A percentile compares a stretch with the other conserved stretches of the same genome.
Conservation (phyloP, 2,888 invertebrate genomes). For the Enoplolaimus lenunculus region DNA sequence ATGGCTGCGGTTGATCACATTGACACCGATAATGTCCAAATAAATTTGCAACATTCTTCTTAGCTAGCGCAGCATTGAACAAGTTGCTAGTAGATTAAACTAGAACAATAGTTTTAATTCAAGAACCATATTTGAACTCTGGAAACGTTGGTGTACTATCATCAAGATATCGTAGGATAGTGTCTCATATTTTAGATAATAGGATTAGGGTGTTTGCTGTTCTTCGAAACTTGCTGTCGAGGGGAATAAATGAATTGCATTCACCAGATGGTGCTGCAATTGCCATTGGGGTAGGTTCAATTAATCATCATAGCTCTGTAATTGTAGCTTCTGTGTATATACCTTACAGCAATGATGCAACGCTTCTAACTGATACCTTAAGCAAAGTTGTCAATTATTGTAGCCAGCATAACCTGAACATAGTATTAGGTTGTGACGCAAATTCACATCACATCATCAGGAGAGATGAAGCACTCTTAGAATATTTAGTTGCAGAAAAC, state of each 20-base stretch:
- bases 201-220: not conserved
- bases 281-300: too few species aligned
- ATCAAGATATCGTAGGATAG: not conserved
- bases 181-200: not conserved
- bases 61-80: not conserved
- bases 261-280: not conserved
- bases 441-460: not conserved
- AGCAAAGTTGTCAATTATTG: too few species aligned
- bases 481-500: not conserved
- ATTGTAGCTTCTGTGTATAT: too few species aligned
- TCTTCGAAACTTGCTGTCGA: not conserved
- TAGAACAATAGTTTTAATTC: not conserved
- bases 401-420: not conserved
- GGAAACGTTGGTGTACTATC: not conserved
- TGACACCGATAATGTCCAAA: not conserved
- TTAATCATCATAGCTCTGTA: too few species aligned
- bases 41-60: not conserved
- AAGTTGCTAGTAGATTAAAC: not conserved
- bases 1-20: not conserved
- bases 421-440: not conserved
- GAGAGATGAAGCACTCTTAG: not conserved
- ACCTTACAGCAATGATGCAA: too few species aligned
- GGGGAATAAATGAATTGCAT: not conserved
- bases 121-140: not conserved
- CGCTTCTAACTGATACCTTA: too few species aligned